These are phyloP conservation scores for Dermatemys mawii DNA, from an alignment of 2,113 vertebrate species.

Conservation along the genomic window DNA sequence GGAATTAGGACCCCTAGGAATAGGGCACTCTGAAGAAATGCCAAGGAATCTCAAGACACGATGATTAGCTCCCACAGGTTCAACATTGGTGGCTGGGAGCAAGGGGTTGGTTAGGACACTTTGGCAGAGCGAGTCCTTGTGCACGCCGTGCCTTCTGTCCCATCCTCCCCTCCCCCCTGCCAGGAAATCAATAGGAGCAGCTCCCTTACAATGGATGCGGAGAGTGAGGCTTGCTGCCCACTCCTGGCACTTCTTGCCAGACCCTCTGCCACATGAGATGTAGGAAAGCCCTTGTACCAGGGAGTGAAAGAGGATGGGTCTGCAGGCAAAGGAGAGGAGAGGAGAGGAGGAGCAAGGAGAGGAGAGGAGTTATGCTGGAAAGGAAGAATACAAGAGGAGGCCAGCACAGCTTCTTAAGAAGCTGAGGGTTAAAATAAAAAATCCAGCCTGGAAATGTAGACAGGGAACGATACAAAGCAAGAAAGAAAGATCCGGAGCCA, in stretches of 20 bases:
- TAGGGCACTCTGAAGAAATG: neutral
- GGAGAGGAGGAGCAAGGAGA: neutral
- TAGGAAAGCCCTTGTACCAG: neutral
- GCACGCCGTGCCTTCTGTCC: neutral
- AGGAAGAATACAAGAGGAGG: neutral
- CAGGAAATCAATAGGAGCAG: neutral
- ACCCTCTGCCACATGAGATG: neutral
- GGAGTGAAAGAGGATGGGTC: neutral
- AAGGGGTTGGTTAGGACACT: neutral
- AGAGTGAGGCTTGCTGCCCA: neutral
- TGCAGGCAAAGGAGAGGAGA: neutral
- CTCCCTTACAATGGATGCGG: neutral
- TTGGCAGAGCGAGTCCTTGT: neutral
- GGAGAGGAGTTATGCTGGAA: neutral
- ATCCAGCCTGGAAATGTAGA: conserved; percentile 13
- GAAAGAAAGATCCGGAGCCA: neutral
- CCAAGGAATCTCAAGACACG: neutral
- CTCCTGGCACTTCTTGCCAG: neutral
- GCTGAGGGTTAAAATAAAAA: neutral
- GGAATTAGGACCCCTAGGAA: neutral
- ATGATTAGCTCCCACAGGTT: neutral
- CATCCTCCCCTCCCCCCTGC: neutral
- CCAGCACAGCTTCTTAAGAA: neutral
- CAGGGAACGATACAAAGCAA: neutral
- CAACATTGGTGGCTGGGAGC: neutral